Conservation (phyloP, 2,888 invertebrate species). For the Ctenicera cuprea region DNA sequence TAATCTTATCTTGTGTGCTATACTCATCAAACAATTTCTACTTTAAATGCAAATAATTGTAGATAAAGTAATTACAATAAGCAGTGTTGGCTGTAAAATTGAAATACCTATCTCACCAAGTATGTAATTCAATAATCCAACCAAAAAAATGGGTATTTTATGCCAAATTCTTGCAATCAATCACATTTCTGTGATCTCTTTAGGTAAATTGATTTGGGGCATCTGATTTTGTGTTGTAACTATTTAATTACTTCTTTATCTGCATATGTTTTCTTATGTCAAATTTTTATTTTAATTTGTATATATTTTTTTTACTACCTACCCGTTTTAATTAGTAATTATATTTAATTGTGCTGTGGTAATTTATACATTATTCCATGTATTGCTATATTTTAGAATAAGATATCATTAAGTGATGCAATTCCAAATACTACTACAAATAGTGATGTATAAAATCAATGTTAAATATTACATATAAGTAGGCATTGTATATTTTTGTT, state of each 20-base stretch:
- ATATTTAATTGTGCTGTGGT: slow-evolving; percentile 50
- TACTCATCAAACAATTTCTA: slow-evolving; percentile 6
- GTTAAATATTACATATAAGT: slow-evolving; percentile 34
- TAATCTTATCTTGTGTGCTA: slow-evolving; percentile 9
- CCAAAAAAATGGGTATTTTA: background rate
- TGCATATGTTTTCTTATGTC: background rate
- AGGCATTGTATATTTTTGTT: slow-evolving; percentile 45
- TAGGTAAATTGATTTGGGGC: background rate
- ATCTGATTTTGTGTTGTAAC: too few species aligned
- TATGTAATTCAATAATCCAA: background rate
- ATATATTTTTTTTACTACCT: slow-evolving; percentile 12
- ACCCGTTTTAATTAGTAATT: slow-evolving; percentile 26
- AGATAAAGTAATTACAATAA: background rate
- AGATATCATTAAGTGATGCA: slow-evolving; percentile 38
- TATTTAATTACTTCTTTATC: too few species aligned
- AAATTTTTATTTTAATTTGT: slow-evolving; percentile 23
- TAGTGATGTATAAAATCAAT: slow-evolving; percentile 34
- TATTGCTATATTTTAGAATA: slow-evolving; percentile 26
- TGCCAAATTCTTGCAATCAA: slow-evolving; percentile 35
- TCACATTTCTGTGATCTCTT: slow-evolving; percentile 13
- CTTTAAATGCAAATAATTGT: background rate
- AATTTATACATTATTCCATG: slow-evolving; percentile 41
- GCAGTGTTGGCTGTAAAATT: background rate
- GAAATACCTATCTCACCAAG: too few species aligned
- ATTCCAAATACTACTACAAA: slow-evolving; percentile 48